A percentile compares a stretch with the other conserved stretches of the same genome.
These are phyloP conservation scores for Mandrillus leucophaeus DNA, from an alignment of 2,113 vertebrate species.

Conservation along the genomic window DNA sequence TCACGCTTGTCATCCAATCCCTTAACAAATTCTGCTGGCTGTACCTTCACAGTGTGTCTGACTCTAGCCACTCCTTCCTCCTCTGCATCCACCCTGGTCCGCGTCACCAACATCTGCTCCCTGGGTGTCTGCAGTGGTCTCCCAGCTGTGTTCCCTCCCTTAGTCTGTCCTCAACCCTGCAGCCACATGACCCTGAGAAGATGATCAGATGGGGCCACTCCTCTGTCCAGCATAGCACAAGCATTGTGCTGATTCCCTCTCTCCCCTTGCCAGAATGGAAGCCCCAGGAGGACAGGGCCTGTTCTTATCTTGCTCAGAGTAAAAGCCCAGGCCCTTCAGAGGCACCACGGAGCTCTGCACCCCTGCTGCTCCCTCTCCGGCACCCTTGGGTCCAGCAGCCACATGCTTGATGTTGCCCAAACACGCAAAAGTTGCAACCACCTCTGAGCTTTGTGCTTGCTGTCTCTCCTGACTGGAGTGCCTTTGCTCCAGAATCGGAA, in stretches of 20 bases:
- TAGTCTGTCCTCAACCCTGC: background rate
- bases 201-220: background rate
- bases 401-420: background rate
- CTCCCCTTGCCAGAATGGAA: background rate
- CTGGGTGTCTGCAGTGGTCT: background rate
- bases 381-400: background rate
- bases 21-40: background rate
- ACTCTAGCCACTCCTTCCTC: background rate
- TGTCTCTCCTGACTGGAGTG: background rate
- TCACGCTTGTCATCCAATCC: background rate
- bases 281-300: background rate
- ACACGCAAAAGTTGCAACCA: background rate
- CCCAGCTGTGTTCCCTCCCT: background rate
- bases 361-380: background rate
- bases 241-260: too few relatives aligned
- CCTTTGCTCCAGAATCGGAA: background rate
- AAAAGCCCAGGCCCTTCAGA: background rate
- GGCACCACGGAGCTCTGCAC: background rate
- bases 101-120: background rate
- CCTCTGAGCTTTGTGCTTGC: background rate
- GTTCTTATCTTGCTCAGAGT: background rate
- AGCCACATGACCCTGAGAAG: background rate
- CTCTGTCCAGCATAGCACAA: background rate
- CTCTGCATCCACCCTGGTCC: background rate
- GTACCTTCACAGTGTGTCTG: background rate